Base-by-base conservation (phyloP, 1,140 invertebrate species). In the Phymastichus coffea region DNA sequence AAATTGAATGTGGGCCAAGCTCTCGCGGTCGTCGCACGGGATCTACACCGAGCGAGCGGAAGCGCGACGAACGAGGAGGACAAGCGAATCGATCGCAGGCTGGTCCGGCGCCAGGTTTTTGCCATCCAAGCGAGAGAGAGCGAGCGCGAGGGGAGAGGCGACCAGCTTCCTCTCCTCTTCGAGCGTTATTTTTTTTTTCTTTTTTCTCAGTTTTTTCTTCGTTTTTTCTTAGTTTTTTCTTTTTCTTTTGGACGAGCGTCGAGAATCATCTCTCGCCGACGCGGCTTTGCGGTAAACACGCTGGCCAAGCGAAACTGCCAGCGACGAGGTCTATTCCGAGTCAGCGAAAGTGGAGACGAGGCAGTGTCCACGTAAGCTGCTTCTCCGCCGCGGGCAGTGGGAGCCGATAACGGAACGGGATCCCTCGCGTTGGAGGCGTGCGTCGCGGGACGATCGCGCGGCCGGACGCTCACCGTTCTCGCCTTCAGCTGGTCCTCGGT, bases 401-500 rank as follows among this genome's bases (percentile, higher is more conserved):
- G 14, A 8, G 14, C 14, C 6, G 14, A 14, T 8, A 14, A 6
- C 30, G 30, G 14, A 33, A 33, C 14, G 30, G 14, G 30, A 6
- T 8, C 6, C 6, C 6, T 6, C 30, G 30, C 30, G 14, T 8
- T 33, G 6, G 30, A 33, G 14, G 14, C 30, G 30, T 33, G 30
- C 6, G 6, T 6, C 6, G 30, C 14, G 7, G 30, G 7, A 33
- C 30, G 14, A 14, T 33, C 30, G 14, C 30, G 7, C 30, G 30
- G 14, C 6, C 22, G n/a, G 33, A 40, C 25, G 64, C 76, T 83
- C 74, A 92, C 91, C 82, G 86, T 90, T 81, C 84, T 89, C 57
- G 82, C 81, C 69, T 84, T 86, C 4, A 97, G 83, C 69, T 95
- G 89, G 76, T 97, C 92, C 75, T 97, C 94, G 14, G 93, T 95